Evolutionary conservation across 2,888 invertebrate species (phyloP), one percentile per base, ranked within the genome.

Genomic region (Palloptera scutellata): DNA sequence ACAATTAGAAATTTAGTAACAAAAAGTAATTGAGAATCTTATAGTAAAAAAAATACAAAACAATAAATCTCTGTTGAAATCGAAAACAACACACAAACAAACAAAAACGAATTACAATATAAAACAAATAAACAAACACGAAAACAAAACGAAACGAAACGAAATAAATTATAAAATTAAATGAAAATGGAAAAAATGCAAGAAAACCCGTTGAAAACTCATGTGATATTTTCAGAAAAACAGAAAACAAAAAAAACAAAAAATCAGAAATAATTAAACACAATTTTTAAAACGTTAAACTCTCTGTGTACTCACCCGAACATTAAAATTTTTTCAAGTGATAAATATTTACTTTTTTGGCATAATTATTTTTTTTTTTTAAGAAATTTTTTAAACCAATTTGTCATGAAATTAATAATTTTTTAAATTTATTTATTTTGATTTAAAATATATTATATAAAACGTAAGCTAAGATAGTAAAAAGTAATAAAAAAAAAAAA

Each of bases 211-310:
- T 68, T 70, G 65, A 70, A 68, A 71, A 61, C 67, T 67, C 67
- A 70, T 71, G 71, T 72, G 71, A 72, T 72, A 71, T 71, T 58
- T 71, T 70, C 54, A 68, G 68, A 72, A 70, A 67, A 43, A 68
- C 58, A 60, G 42, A 66, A 61, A 60, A 43, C 53, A 66, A 67
- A 64, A 30, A 61, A 45, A 17, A 52, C 43, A 13, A 62, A 65
- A 55, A 61, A 64, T 54, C 11, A n/a, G n/a, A n/a, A 64, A 43
- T 20, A 57, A 17, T 30, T 30, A 30, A 15, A 48, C 15, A 48
- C 48, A 48, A 48, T 48, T 48, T 48, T 48, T 8, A 48, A 15
- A 15, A 48, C 30, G 6, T 30, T 48, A 5, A 3, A 48, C 48
- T 48, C 48, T 48, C 30, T 30, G 30, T 30, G 30, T 30, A 30